Evolutionary conservation across 2,797 vertebrate species (phyloP).

Genomic region (Scyliorhinus canicula): DNA sequence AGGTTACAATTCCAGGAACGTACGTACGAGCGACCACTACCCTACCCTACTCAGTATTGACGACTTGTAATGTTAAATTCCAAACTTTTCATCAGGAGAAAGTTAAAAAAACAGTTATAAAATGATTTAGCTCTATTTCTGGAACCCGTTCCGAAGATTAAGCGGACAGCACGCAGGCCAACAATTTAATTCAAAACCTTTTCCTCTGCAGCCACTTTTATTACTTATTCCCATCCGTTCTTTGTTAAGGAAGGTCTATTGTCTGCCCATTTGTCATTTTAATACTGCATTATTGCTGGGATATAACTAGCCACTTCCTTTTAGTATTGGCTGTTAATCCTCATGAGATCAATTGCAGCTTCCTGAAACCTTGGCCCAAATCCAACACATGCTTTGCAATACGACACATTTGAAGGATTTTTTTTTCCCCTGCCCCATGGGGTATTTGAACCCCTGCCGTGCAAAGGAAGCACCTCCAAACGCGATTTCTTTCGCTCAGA

Average conservation of each 20-base stretch:
- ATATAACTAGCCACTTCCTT: slow-evolving; percentile 42
- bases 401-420: slow-evolving; percentile 43
- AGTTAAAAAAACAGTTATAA: not conserved
- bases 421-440: slow-evolving; percentile 42
- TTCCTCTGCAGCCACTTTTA: not conserved
- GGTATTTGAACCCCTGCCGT: slow-evolving; percentile 37
- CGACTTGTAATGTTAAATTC: not conserved
- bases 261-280: slow-evolving; percentile 43
- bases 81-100: not conserved
- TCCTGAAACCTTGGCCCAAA: slow-evolving; percentile 48
- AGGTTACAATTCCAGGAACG: not conserved
- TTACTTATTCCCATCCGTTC: slow-evolving; percentile 26
- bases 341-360: slow-evolving; percentile 50
- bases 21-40: not conserved
- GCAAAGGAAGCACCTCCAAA: not conserved
- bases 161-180: not conserved
- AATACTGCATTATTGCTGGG: slow-evolving; percentile 44
- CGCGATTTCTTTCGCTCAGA: slow-evolving; percentile 40
- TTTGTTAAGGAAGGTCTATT: slow-evolving; percentile 37
- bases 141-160: not conserved
- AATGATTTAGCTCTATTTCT: not conserved
- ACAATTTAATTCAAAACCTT: not conserved
- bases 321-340: slow-evolving; percentile 41
- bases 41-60: not conserved
- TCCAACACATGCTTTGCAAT: slow-evolving; percentile 44